A percentile compares a stretch with the other conserved stretches of the same genome.
phyloP scores from a whole-genome alignment of 23 tunicate genomes.

The Oikopleura albicans region DNA sequence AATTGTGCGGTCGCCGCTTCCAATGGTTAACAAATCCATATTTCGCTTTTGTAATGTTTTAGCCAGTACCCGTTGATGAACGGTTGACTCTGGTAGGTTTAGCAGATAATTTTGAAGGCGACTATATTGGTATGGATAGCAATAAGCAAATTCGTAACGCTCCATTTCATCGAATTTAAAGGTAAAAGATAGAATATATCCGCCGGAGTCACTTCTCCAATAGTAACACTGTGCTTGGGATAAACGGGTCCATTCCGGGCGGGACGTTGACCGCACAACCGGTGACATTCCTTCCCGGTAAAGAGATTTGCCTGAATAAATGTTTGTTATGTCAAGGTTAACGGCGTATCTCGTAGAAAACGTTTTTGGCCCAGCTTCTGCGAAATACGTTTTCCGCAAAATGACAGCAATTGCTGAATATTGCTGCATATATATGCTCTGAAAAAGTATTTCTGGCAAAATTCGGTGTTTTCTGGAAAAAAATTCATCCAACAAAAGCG shows the following conservation, averaged over 20 bases:
- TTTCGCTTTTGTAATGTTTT: not conserved
- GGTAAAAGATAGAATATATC: constrained; percentile 79
- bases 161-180: constrained; percentile 80
- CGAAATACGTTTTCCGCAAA: too few species aligned
- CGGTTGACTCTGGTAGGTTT: not conserved
- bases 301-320: constrained; percentile 7
- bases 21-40: not conserved
- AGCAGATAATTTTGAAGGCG: constrained; percentile 55
- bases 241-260: constrained; percentile 55
- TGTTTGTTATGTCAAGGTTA: too few species aligned
- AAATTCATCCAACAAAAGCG: too few species aligned
- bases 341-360: too few species aligned
- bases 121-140: constrained; percentile 63
- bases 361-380: too few species aligned
- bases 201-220: not conserved
- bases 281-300: constrained; percentile 97
- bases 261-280: constrained; percentile 64
- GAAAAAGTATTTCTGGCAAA: too few species aligned
- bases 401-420: too few species aligned
- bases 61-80: not conserved
- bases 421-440: too few species aligned
- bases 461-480: too few species aligned
- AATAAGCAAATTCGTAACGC: constrained; percentile 63
- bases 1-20: not conserved
- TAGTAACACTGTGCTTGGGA: not conserved